Conservation (phyloP, 2,797 vertebrate species). For the Channa striata region DNA sequence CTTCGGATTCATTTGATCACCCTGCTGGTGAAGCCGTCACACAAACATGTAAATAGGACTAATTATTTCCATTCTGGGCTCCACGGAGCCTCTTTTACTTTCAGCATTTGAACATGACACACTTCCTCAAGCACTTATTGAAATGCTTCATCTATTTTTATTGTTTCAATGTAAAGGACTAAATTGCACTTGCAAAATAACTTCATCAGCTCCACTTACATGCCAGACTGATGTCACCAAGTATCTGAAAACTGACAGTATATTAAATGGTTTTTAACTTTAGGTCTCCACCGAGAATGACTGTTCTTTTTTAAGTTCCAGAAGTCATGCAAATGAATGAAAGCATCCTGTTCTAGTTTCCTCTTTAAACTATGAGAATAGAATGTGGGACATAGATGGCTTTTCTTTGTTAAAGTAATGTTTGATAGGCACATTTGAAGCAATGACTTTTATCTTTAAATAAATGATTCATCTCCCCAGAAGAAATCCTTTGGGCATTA, state of each 20-base stretch:
- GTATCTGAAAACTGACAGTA: conserved; percentile 59
- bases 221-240: conserved; percentile 44
- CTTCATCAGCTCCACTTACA: conserved; percentile 44
- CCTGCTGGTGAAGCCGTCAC: conserved; percentile 21
- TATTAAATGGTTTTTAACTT: conserved; percentile 69
- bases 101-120: conserved; percentile 41
- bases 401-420: conserved; percentile 64
- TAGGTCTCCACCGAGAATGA: conserved; percentile 44
- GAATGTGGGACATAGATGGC: conserved; percentile 49
- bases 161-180: conserved; percentile 59
- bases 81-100: conserved; percentile 20
- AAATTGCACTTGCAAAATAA: conserved; percentile 73
- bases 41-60: conserved; percentile 59
- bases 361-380: conserved; percentile 65
- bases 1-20: conserved; percentile 92
- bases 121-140: conserved; percentile 76
- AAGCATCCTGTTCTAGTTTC: conserved; percentile 67
- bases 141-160: conserved; percentile 58
- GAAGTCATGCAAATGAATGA: conserved; percentile 61
- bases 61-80: conserved; percentile 30
- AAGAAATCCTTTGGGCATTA: conserved; percentile 60
- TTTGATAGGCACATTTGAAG: conserved; percentile 68
- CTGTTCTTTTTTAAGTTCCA: conserved; percentile 45
- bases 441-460: conserved; percentile 76
- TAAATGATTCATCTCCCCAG: conserved; percentile 72